Percentiles rank a stretch among this genome's conserved stretches.
Conservation (phyloP, 2,113 vertebrate species). For the Vombatus ursinus region DNA sequence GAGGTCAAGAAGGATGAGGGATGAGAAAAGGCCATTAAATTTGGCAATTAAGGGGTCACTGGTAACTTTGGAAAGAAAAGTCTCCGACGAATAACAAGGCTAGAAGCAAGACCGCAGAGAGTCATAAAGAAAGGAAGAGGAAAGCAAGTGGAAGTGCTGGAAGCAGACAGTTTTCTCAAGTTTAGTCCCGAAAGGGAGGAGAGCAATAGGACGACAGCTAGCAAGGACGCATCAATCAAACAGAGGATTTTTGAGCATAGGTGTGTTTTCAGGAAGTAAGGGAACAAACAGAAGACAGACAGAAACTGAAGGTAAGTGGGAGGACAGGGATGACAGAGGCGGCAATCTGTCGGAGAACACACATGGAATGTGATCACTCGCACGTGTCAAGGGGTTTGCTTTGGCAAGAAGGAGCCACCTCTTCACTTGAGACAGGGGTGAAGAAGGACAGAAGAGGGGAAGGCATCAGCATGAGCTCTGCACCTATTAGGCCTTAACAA, state of each 20-base stretch:
- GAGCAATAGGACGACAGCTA: not conserved
- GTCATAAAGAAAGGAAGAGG: not conserved
- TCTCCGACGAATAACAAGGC: not conserved
- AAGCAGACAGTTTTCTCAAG: not conserved
- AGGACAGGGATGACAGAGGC: not conserved
- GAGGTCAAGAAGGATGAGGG: too few relatives aligned
- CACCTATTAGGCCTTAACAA: not conserved
- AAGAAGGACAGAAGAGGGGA: not conserved
- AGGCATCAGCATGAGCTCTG: not conserved
- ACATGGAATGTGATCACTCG: not conserved
- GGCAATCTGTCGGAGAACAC: not conserved
- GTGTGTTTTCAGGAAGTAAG: not conserved
- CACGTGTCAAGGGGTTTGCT: not conserved
- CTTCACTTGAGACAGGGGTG: not conserved
- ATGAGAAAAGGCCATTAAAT: too few relatives aligned
- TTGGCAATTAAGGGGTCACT: too few relatives aligned
- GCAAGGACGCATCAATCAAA: not conserved
- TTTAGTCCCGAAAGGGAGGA: not conserved
- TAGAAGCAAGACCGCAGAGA: not conserved
- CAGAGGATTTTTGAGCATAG: not conserved
- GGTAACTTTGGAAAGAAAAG: too few relatives aligned
- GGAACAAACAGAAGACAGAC: not conserved
- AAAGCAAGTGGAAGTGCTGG: not conserved
- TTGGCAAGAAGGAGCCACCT: too few relatives aligned
- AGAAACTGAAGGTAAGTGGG: not conserved